Percentiles rank a stretch among this genome's conserved stretches.
These are phyloP conservation scores for Heliothis virescens DNA, from an alignment of 1,140 invertebrate genomes.

Conservation along the genomic window DNA sequence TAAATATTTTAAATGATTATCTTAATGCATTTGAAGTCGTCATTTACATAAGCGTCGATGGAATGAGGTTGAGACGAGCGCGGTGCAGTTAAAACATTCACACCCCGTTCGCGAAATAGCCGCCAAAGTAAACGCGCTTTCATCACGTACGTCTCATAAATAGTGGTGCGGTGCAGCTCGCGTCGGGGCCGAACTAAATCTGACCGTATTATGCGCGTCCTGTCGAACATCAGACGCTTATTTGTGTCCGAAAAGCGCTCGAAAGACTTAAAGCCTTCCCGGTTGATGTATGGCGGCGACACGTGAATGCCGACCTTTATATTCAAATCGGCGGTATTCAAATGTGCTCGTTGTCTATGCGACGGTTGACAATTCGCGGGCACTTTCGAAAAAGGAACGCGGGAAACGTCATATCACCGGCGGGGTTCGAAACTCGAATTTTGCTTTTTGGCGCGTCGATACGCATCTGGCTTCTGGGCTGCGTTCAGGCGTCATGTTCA, in stretches of 20 bases:
- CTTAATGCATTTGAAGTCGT: slow-evolving; percentile 70
- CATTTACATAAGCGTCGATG: slow-evolving; percentile 65
- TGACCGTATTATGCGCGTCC: slow-evolving; percentile 72
- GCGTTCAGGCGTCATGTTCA: slow-evolving; percentile 65
- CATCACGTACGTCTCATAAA: slow-evolving; percentile 65
- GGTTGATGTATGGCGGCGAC: slow-evolving; percentile 81
- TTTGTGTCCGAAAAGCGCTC: slow-evolving; percentile 84
- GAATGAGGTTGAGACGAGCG: slow-evolving; percentile 46
- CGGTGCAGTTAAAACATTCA: slow-evolving; percentile 65
- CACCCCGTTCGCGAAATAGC: slow-evolving; percentile 62
- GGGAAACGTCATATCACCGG: slow-evolving; percentile 77
- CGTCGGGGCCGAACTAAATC: slow-evolving; percentile 53
- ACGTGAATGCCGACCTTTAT: slow-evolving; percentile 82
- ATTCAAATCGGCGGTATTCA: slow-evolving; percentile 84
- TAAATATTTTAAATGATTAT: slow-evolving; percentile 83
- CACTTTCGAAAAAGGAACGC: slow-evolving; percentile 79
- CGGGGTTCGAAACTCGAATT: slow-evolving; percentile 63
- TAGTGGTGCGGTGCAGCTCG: slow-evolving; percentile 54
- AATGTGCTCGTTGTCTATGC: slow-evolving; percentile 79
- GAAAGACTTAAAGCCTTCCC: slow-evolving; percentile 80
- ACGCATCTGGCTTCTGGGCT: slow-evolving; percentile 80
- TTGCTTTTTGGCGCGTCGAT: slow-evolving; percentile 81
- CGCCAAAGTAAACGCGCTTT: slow-evolving; percentile 61
- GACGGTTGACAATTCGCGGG: slow-evolving; percentile 80
- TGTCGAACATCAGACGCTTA: slow-evolving; percentile 79